phyloP scores from a whole-genome alignment of 2,888 invertebrate genomes.

The Acanthosepion pharaonis region DNA sequence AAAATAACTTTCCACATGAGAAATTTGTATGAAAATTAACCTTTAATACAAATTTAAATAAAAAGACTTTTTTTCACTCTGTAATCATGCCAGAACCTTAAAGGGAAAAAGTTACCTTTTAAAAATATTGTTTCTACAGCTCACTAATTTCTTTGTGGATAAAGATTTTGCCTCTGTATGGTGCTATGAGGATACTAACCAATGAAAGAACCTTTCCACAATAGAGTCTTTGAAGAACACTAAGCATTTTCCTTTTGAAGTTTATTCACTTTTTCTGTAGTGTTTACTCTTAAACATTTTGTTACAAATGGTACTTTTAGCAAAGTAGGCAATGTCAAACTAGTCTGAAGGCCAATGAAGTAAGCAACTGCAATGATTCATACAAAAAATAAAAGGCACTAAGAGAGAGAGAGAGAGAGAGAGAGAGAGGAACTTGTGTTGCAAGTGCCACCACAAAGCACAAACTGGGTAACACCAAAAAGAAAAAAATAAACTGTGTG shows the following conservation, averaged over 20 bases:
- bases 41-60: too few relatives aligned
- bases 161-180: background rate
- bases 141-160: too few relatives aligned
- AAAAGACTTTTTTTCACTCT: too few relatives aligned
- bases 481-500: background rate
- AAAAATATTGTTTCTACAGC: too few relatives aligned
- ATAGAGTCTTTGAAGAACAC: background rate
- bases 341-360: background rate
- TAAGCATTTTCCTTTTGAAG: background rate
- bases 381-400: background rate
- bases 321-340: constrained; percentile 13
- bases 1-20: too few relatives aligned
- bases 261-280: background rate
- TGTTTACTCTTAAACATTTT: background rate
- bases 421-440: background rate
- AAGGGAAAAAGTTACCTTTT: too few relatives aligned
- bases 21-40: too few relatives aligned
- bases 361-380: constrained; percentile 33
- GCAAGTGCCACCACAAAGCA: background rate
- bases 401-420: background rate
- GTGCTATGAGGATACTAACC: background rate
- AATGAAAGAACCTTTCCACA: background rate
- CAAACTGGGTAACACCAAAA: background rate
- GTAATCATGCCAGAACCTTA: too few relatives aligned
- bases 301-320: background rate